Base-by-base conservation (phyloP, 2,888 invertebrate species). In the Drosophila stalkeri region DNA sequence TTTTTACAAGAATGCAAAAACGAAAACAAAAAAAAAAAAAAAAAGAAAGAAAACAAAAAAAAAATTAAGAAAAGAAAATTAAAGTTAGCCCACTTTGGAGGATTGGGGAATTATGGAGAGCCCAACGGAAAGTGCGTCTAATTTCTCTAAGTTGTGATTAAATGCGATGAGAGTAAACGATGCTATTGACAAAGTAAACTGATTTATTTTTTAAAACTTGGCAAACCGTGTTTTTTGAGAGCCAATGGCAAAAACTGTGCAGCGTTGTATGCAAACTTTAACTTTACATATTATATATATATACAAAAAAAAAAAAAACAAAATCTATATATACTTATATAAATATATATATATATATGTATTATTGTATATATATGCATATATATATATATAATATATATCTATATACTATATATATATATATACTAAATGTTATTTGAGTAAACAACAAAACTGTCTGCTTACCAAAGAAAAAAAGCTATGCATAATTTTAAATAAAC, bases 131-230 rank as follows among this genome's bases (percentile, higher is more conserved):
- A 73, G 69, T 80, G 74, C 62, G 77, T 80, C 84, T 86, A 83
- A 86, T 88, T 86, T 88, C 77, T 78, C 82, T 86, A 80, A 88
- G 89, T 86, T 86, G 86, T 86, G 86, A 86, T 86, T 80, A 75
- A 77, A 72, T 79, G 79, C 75, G 72, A 75, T 72, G 79, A 72
- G 67, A 67, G 75, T 62, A 67, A 61, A 83, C 70, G 70, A 73
- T 70, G 81, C 77, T 83, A 81, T 74, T 81, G 80, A 85, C 72
- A 85, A 81, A 81, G 65, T 67, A 85, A 88, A 85, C 88, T 79
- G 88, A 88, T 83, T 84, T 85, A 87, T 85, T 85, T 85, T 84
- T 86, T 75, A 75, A 81, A 80, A 88, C 83, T 88, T 80, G 83
- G 79, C 82, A 68, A 71, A 70, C 54, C 56, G 74, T 66, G 80